Conservation (phyloP, 2,113 vertebrate genomes). For the Saimiri boliviensis region DNA sequence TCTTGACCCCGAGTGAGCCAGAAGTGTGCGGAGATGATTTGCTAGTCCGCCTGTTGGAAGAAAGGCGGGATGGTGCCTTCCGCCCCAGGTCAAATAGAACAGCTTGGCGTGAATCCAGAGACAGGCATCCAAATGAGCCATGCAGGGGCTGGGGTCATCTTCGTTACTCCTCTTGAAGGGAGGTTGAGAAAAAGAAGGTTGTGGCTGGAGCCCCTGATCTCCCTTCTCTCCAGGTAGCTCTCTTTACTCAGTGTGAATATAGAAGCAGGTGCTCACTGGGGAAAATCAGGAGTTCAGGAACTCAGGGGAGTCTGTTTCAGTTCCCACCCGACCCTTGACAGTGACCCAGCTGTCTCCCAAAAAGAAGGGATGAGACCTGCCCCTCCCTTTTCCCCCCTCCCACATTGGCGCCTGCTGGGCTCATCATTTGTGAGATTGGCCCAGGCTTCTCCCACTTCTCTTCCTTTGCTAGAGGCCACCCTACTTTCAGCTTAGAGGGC, state of each 20-base stretch:
- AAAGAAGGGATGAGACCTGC: neutral
- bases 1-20: slow-evolving; percentile 17
- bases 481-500: slow-evolving; percentile 41
- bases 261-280: neutral
- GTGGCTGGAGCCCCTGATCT: neutral
- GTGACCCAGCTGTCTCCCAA: neutral
- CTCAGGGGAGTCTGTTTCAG: neutral
- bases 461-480: slow-evolving; percentile 29
- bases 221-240: neutral
- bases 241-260: neutral
- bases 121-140: slow-evolving; percentile 50
- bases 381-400: neutral
- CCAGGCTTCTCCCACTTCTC: neutral
- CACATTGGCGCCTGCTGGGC: neutral
- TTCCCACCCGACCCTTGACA: neutral
- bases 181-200: neutral
- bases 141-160: slow-evolving; percentile 10
- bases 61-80: neutral
- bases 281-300: neutral
- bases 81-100: neutral
- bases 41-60: neutral
- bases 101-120: slow-evolving; percentile 2
- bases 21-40: neutral
- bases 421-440: neutral
- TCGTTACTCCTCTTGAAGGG: slow-evolving; percentile 20